Evolutionary conservation across 2,113 vertebrate species (phyloP), one percentile per base, ranked within the genome.

Genomic region (Sylvietta virens): DNA sequence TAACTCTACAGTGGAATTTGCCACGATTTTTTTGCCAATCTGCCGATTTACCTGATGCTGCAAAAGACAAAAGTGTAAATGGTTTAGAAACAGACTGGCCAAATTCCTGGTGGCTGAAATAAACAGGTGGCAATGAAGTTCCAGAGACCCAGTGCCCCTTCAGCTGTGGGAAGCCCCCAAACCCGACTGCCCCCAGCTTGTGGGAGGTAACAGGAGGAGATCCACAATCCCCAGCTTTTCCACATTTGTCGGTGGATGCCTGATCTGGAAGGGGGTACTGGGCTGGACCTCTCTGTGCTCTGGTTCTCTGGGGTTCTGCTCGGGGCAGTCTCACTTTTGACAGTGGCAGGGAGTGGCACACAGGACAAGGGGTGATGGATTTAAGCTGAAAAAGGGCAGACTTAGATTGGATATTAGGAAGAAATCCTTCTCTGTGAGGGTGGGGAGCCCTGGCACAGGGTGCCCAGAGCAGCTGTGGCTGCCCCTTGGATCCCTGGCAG

Each of bases 141-240:
- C 19, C 39, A 28, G 18, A 70, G 42, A 30, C n/a, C 42, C 42
- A 24, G 37, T 51, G 31, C 39, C 15, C 5, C 48, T 48, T 56
- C 35, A 64, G 62, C 54, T 37, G 4, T 2, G 11, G 54, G 39
- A 30, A 35, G 9, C 5, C 35, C 27, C 21, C 26, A 56, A 1
- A 8, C 33, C 22, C 0, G 0, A 7, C 0, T 39, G 33, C 19
- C 56, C 31, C 44, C 47, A 65, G 2, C 26, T n/a, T 31, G 30
- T 50, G 66, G 30, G 30, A 47, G 40, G 15, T 6, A 35, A 45
- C 21, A 40, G 71, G 26, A 66, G 44, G 23, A 86, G 12, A 40
- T 7, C 48, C 19, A 11, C 28, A 65, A 40, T 31, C 37, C 69
- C 42, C 44, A 69, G 21, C 35, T 58, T 62, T 31, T 2, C 1